Percentiles rank a stretch among this genome's conserved stretches.
Evolutionary conservation across 1,140 invertebrate genomes (phyloP).

Genomic region (Trichonephila clavata): DNA sequence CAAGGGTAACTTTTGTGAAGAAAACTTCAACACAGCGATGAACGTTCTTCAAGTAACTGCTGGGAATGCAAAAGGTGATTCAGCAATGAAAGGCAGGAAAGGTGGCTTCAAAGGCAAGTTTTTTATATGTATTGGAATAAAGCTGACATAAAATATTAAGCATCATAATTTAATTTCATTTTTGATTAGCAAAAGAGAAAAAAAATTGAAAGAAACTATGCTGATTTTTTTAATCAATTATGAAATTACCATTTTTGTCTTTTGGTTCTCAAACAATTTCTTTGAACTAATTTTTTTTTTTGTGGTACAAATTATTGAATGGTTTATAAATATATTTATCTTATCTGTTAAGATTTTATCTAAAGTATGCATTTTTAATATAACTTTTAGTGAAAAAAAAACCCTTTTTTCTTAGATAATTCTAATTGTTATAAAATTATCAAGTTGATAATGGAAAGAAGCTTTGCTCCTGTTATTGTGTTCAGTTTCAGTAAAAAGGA

Average conservation of each 20-base stretch:
- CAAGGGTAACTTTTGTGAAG: conserved; percentile 93
- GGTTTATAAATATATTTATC: no score
- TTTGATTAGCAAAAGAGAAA: no score
- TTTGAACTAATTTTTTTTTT: no score
- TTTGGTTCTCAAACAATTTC: neutral
- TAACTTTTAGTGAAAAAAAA: no score
- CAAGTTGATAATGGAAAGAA: conserved; percentile 99
- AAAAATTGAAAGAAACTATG: no score
- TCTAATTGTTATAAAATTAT: conserved; percentile 98
- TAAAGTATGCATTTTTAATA: no score
- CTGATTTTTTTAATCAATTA: no score
- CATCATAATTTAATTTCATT: neutral
- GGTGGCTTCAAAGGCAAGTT: conserved; percentile 85
- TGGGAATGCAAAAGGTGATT: conserved; percentile 89
- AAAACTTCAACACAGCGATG: conserved; percentile 99
- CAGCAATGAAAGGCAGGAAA: conserved; percentile 81
- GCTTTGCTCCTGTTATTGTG: conserved; percentile 98
- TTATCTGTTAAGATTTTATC: no score
- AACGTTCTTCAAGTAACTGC: conserved; percentile 88
- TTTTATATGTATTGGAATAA: neutral
- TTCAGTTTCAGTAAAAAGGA: conserved; percentile 99
- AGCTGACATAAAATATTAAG: neutral
- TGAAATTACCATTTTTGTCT: no score
- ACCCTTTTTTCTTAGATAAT: conserved; percentile 78
- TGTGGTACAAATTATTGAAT: no score